A percentile compares a stretch with the other conserved stretches of the same genome.
These are phyloP conservation scores for Labroides dimidiatus DNA, from an alignment of 2,797 vertebrate species.

Conservation along the genomic window DNA sequence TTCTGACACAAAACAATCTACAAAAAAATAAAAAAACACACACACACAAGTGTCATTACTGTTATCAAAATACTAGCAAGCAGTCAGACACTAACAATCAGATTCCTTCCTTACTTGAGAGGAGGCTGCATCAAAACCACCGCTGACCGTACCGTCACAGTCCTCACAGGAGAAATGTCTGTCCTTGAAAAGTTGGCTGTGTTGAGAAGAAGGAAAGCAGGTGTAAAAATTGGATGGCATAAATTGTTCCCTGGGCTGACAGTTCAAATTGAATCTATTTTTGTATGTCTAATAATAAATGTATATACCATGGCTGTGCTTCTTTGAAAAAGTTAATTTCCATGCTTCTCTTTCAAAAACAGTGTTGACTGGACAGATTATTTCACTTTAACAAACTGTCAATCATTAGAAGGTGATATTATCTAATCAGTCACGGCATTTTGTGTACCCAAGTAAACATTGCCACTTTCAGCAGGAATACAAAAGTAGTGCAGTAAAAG, in stretches of 20 bases:
- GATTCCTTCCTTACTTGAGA: conserved; percentile 87
- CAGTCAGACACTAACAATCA: fast-evolving
- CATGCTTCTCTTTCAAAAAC: no score
- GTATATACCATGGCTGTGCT: no score
- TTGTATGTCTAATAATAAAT: no score
- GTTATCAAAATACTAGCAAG: fast-evolving
- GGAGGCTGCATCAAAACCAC: conserved; percentile 92
- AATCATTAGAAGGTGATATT: no score
- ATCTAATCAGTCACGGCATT: no score
- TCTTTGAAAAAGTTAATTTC: no score
- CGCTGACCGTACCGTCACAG: conserved; percentile 92
- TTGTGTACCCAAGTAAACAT: no score
- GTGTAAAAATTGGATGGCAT: background rate
- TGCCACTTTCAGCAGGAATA: no score
- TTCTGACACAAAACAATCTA: conserved; percentile 99
- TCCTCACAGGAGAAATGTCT: conserved; percentile 97
- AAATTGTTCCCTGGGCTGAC: background rate
- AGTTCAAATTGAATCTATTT: no score
- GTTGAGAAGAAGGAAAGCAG: conserved; percentile 20
- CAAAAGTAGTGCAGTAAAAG: background rate
- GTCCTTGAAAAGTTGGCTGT: conserved; percentile 89
- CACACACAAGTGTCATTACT: background rate
- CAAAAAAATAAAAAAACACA: no score
- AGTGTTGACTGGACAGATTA: no score
- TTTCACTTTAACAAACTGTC: no score